Evolutionary conservation across 2,888 invertebrate species (phyloP), one percentile per base, ranked within the genome.

Genomic region (Caenorhabditis uteleia): DNA sequence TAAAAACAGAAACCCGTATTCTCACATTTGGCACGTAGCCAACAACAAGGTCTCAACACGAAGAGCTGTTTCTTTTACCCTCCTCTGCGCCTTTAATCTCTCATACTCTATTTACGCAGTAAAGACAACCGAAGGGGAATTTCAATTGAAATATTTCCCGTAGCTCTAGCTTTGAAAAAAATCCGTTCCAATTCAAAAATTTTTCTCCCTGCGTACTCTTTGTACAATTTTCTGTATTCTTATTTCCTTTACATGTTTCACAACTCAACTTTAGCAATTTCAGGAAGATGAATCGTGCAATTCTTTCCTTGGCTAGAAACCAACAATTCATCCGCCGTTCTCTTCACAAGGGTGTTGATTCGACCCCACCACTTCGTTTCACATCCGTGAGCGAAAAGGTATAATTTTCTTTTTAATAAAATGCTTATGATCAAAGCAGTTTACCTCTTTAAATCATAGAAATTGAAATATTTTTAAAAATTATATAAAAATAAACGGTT

Each of bases 291-390:
- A 70, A 70, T 51, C 73, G 73, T 48, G 53, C 70, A 33, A 43
- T 73, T 40, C 68, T 73, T 39, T 57, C 62, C 23, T 38, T 68
- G 47, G 67, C 68, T 31, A 68, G 60, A 40, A 58, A 49, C 47
- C 61, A 60, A 31, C 57, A 59, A 33, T 51, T 67, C 39, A 53
- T 56, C 34, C 73, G 70, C 40, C 72, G 76, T 53, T 47, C 70
- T 40, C 61, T 76, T 40, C 76, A 76, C 71, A 76, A 74, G 60
- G 76, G 76, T 64, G 58, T 68, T 47, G 76, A 76, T 48, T 68
- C 69, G 23, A 74, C 74, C n/a, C 76, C 76, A 51, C 76, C 76
- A 48, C 61, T 76, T 33, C 69, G 76, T 20, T 74, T 61, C 67
- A 68, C 65, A 12, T 60, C 74, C 31, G 38, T 62, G 48, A 38